Conservation (phyloP, 1,140 invertebrate genomes). For the Onthophagus taurus region DNA sequence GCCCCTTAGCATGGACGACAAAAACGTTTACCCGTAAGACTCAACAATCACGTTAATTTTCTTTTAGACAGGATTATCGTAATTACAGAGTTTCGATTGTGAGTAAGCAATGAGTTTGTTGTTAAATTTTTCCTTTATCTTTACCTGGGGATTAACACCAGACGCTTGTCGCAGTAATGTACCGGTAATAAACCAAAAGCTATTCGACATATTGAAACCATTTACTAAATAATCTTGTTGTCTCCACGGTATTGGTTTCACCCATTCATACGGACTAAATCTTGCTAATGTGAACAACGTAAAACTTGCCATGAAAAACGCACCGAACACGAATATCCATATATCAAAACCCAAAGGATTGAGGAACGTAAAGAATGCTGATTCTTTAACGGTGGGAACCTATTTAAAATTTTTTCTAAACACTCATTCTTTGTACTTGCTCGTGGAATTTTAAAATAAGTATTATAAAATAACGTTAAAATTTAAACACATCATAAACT, state of each 20-base stretch:
- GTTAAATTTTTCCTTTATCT: too few relatives aligned
- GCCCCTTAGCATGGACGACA: too few relatives aligned
- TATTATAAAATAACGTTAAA: neutral
- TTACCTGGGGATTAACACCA: conserved; percentile 80
- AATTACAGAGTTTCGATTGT: too few relatives aligned
- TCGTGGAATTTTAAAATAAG: too few relatives aligned
- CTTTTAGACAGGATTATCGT: too few relatives aligned
- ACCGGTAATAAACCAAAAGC: conserved; percentile 90
- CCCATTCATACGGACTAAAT: conserved; percentile 95
- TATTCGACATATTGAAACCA: conserved; percentile 86
- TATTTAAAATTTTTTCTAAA: conserved; percentile 36
- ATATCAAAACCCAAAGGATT: conserved; percentile 89
- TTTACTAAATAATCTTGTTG: conserved; percentile 75
- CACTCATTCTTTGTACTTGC: too few relatives aligned
- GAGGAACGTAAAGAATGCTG: conserved; percentile 88
- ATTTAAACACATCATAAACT: neutral
- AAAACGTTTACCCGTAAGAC: too few relatives aligned
- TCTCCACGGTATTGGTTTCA: conserved; percentile 70
- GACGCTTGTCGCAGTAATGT: conserved; percentile 87
- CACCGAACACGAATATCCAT: conserved; percentile 87
- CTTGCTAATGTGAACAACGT: conserved; percentile 89
- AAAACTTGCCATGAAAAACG: conserved; percentile 86
- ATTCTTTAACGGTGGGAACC: conserved; percentile 83
- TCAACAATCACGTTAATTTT: too few relatives aligned
- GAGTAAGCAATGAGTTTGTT: too few relatives aligned